Evolutionary conservation across 2,113 vertebrate genomes (phyloP), one percentile per base, ranked within the genome.

Genomic region (Cheilinus undulatus): DNA sequence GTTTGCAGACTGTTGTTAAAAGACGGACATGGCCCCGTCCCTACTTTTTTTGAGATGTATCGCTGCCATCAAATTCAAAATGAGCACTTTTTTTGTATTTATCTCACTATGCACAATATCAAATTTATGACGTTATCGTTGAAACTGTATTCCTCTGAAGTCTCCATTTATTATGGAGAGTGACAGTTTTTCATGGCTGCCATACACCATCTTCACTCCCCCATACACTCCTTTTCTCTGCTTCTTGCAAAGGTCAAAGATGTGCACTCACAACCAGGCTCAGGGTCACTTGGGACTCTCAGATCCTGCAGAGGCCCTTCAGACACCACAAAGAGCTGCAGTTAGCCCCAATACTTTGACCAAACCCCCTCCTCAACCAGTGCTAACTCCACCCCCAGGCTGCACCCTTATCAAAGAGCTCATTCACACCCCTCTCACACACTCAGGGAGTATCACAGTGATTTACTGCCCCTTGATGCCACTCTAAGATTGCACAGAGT

Each of bases 361-460:
- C 43, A 27, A 22, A 61, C n/a, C 26, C 30, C 38, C 50, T 17
- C 14, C 17, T 36, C 11, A 11, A n/a, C 1, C 49, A 54, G 24
- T 27, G 1, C 23, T 5, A 65, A 54, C 27, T 46, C 22, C 0
- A 3, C 58, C 58, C 67, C 42, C 60, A 43, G 65, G 27, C 75
- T 67, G 22, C 42, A 52, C 4, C 12, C 57, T 46, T 69, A 76
- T 91, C 86, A 91, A 91, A 90, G 86, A 76, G 38, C 69, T 81
- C 82, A 90, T 91, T 92, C 91, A 91, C 79, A 45, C 57, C 56
- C 62, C 68, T 62, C 65, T 10, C 28, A 26, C 34, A 64, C 36
- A 20, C 42, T 54, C 61, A 36, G 46, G 43, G 45, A 73, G 52
- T 43, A 81, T 67, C 57, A 27, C 23, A 19, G 45, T 52, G 77